Percentiles rank a stretch among this genome's conserved stretches.
These are phyloP conservation scores for Empis livida DNA, from an alignment of 2,888 invertebrate genomes.

Conservation along the genomic window DNA sequence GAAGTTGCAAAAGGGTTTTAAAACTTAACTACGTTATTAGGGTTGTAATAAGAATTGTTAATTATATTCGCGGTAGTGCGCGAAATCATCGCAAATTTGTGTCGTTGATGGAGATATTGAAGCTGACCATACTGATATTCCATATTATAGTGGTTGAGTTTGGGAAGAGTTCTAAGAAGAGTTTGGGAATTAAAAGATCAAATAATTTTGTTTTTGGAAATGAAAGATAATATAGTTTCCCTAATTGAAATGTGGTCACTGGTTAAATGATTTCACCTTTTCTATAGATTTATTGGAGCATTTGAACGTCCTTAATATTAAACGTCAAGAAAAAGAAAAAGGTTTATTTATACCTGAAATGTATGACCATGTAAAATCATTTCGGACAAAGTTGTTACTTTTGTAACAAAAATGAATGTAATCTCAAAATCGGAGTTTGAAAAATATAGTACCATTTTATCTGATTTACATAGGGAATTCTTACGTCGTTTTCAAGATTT, in stretches of 20 bases:
- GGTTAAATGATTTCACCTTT: neutral
- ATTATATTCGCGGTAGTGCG: slow-evolving; percentile 10
- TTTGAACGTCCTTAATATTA: neutral
- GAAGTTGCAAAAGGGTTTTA: slow-evolving; percentile 1
- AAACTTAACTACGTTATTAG: slow-evolving; percentile 4
- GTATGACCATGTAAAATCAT: neutral
- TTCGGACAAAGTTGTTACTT: neutral
- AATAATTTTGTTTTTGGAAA: neutral
- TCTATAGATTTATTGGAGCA: neutral
- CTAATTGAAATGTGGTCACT: neutral
- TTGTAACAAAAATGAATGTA: neutral
- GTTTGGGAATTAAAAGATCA: neutral
- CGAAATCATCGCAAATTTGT: neutral
- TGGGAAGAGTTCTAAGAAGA: neutral
- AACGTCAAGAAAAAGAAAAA: neutral
- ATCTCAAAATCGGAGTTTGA: no score
- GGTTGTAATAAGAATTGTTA: slow-evolving; percentile 11
- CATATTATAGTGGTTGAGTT: neutral
- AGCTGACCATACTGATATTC: neutral
- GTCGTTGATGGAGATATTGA: neutral
- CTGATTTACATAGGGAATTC: neutral
- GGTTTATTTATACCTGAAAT: neutral
- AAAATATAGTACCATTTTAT: no score
- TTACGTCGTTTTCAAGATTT: no score
- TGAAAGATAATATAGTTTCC: neutral